Evolutionary conservation across 2,113 vertebrate genomes (phyloP).

Genomic region (Phalacrocorax carbo): DNA sequence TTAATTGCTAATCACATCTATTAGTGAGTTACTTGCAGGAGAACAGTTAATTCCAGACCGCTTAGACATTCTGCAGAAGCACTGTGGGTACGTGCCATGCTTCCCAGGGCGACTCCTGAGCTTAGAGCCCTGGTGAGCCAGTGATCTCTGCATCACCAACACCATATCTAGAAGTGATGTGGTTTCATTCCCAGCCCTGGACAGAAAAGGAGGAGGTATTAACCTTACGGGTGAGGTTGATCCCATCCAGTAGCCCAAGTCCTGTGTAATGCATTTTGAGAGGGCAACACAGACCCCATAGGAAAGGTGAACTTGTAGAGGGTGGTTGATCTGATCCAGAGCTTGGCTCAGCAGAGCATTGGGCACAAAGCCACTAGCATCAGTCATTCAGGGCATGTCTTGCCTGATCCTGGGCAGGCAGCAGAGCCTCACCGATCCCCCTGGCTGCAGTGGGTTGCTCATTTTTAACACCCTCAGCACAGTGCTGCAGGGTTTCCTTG

Average conservation of each 20-base stretch:
- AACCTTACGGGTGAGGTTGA: neutral
- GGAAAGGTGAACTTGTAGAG: neutral
- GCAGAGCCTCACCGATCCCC: neutral
- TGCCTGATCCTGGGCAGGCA: neutral
- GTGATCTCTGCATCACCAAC: neutral
- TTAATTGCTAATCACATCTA: constrained; percentile 62
- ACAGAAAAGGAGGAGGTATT: neutral
- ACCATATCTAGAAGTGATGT: neutral
- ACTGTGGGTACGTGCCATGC: neutral
- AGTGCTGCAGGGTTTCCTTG: neutral
- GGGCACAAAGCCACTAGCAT: neutral
- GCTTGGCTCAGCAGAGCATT: neutral
- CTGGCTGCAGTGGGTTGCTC: neutral
- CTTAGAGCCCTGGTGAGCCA: neutral
- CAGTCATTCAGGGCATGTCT: neutral
- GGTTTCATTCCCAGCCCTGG: neutral
- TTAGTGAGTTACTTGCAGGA: constrained; percentile 53
- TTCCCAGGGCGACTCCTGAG: neutral
- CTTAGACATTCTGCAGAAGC: constrained; percentile 6
- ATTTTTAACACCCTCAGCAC: neutral
- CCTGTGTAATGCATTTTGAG: neutral
- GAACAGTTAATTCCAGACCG: neutral
- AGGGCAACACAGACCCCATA: neutral
- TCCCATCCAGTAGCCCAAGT: neutral
- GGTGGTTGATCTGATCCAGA: neutral